Evolutionary conservation across 2,797 vertebrate genomes (phyloP).

Genomic region (Manis crassicaudata): DNA sequence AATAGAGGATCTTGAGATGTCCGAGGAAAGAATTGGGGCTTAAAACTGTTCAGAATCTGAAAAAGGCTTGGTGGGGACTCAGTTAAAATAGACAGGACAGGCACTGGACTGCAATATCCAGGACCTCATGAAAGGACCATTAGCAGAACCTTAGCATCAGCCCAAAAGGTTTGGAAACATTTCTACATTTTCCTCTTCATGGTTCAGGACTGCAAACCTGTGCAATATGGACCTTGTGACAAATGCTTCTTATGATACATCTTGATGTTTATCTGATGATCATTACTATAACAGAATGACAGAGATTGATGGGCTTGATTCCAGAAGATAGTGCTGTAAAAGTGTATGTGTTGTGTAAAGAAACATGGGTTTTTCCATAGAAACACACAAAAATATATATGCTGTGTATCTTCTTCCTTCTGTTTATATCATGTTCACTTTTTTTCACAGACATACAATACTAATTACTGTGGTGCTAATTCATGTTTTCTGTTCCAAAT

Average conservation of each 20-base stretch:
- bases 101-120: too few species aligned
- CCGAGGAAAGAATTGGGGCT: neutral
- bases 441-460: neutral
- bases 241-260: neutral
- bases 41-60: neutral
- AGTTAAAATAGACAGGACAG: neutral
- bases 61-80: neutral
- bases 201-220: neutral
- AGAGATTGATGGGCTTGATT: neutral
- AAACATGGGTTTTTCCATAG: neutral
- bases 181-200: neutral
- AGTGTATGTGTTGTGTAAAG: neutral
- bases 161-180: neutral
- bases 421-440: neutral
- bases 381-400: neutral
- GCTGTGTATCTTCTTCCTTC: neutral
- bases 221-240: neutral
- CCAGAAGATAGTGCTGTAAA: neutral
- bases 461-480: neutral
- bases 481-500: slow-evolving; percentile 85
- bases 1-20: neutral
- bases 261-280: neutral
- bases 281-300: neutral
- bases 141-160: neutral
- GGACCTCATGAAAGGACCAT: neutral